Percentiles rank a stretch among this genome's conserved stretches.
Conservation (phyloP, 1,140 invertebrate species). For the Archivesica marissinica region DNA sequence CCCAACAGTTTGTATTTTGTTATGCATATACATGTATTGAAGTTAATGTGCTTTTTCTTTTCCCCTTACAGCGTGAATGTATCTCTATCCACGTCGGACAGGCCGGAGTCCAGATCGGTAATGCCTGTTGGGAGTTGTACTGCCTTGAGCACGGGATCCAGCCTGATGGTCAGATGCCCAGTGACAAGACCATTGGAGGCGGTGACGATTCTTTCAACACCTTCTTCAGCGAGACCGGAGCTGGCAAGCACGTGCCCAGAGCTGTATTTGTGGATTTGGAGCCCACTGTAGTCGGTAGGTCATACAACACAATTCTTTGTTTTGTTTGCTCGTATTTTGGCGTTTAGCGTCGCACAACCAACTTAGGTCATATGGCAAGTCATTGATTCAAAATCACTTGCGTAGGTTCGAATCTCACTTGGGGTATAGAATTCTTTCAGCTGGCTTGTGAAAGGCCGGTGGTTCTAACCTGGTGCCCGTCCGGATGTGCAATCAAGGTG, state of each 20-base stretch:
- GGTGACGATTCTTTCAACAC: slow-evolving; percentile 91
- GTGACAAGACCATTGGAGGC: slow-evolving; percentile 12
- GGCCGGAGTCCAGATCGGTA: slow-evolving; percentile 86
- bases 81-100: slow-evolving; percentile 94
- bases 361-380: no score
- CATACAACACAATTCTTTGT: no score
- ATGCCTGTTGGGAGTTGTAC: slow-evolving; percentile 18
- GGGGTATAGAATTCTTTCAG: no score
- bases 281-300: slow-evolving; percentile 88
- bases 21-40: neutral
- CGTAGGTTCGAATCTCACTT: no score
- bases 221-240: slow-evolving; percentile 30
- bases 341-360: no score
- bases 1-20: no score
- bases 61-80: slow-evolving; percentile 87
- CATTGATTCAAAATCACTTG: no score
- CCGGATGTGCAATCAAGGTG: no score
- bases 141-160: slow-evolving; percentile 19
- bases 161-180: slow-evolving; percentile 16
- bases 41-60: slow-evolving; percentile 1
- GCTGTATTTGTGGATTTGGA: slow-evolving; percentile 92
- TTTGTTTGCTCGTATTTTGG: no score
- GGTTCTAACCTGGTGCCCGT: no score
- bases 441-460: no score
- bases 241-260: slow-evolving; percentile 84